These are phyloP conservation scores for Antheraea assamensis DNA, from an alignment of 2,888 invertebrate species.

Conservation along the genomic window DNA sequence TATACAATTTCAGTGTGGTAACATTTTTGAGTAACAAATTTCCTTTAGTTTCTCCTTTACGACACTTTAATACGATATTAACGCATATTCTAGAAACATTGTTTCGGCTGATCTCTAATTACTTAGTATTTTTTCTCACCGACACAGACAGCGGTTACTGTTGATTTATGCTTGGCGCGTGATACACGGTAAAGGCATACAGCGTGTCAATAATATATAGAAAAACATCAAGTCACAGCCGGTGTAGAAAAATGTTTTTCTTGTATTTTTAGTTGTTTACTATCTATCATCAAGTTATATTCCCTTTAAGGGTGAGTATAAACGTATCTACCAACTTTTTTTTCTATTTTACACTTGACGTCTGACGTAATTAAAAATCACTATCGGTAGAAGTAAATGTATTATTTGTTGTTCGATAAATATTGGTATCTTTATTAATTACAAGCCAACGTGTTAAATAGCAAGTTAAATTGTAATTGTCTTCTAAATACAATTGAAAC, in stretches of 20 bases:
- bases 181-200: neutral
- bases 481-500: no score
- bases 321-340: no score
- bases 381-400: no score
- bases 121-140: constrained; percentile 6
- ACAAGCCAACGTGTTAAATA: no score
- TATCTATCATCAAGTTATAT: no score
- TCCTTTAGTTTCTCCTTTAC: neutral
- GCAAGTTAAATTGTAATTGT: no score
- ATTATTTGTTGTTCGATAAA: no score
- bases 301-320: no score
- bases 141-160: neutral
- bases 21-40: neutral
- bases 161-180: neutral
- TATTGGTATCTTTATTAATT: no score
- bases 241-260: neutral
- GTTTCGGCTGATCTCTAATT: neutral
- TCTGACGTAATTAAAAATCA: no score
- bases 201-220: neutral
- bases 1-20: neutral
- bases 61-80: neutral
- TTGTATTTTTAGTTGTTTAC: no score
- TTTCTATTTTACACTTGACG: no score
- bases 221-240: neutral
- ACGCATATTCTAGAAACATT: neutral